Conservation (phyloP, 2,113 vertebrate species). For the Corythoichthys intestinalis region DNA sequence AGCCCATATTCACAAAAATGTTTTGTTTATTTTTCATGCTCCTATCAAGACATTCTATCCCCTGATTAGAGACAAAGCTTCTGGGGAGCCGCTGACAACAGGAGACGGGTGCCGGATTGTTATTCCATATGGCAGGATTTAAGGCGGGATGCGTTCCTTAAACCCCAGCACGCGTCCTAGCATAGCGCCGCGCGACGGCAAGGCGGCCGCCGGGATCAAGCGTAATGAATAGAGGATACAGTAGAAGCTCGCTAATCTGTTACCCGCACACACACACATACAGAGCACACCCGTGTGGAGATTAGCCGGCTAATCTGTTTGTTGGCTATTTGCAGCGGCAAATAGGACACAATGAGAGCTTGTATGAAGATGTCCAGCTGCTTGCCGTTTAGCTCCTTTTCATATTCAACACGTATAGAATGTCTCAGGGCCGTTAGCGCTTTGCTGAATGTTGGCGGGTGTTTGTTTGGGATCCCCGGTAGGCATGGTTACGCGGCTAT, state of each 20-base stretch:
- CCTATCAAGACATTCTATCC: neutral
- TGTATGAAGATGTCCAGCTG: conserved; percentile 5
- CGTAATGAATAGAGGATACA: conserved; percentile 60
- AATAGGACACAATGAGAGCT: conserved; percentile 3
- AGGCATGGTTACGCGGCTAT: neutral
- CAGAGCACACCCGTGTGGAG: conserved; percentile 15
- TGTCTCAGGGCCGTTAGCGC: neutral
- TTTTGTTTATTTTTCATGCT: neutral
- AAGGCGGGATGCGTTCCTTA: conserved; percentile 67
- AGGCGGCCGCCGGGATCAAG: conserved; percentile 41
- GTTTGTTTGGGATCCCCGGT: neutral
- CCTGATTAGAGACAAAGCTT: neutral
- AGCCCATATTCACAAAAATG: neutral
- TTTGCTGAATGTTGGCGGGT: neutral
- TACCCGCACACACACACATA: neutral
- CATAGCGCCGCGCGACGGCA: conserved; percentile 37
- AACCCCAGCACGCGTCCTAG: conserved; percentile 61
- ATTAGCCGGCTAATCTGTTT: conserved; percentile 22
- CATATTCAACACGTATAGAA: neutral
- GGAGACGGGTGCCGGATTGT: conserved; percentile 49
- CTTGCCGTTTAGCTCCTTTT: neutral
- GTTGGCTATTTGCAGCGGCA: conserved; percentile 34
- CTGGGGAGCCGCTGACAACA: conserved; percentile 13
- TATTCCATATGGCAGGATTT: conserved; percentile 69
- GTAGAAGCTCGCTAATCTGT: conserved; percentile 57